Conservation (phyloP, 2,113 vertebrate genomes). For the Oryctolagus cuniculus region DNA sequence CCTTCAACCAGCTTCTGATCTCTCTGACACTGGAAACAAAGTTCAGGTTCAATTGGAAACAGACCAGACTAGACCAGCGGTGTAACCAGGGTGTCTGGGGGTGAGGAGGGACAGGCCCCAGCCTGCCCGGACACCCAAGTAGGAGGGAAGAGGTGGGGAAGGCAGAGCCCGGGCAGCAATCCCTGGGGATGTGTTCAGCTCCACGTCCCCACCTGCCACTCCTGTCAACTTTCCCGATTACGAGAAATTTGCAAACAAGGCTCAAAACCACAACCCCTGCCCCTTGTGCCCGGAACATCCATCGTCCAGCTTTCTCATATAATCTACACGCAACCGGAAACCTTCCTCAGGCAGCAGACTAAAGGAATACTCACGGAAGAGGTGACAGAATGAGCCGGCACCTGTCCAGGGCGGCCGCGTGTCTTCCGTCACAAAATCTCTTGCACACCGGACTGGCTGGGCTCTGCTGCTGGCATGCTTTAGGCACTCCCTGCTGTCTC, state of each 20-base stretch:
- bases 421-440: not conserved
- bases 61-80: not conserved
- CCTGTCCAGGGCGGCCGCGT: no score
- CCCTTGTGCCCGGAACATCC: no score
- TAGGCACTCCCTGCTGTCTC: not conserved
- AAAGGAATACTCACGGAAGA: not conserved
- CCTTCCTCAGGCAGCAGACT: not conserved
- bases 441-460: not conserved
- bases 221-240: not conserved
- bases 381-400: not conserved
- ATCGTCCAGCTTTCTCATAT: not conserved
- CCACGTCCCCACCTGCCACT: not conserved
- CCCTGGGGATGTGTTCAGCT: fast-evolving
- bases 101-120: not conserved
- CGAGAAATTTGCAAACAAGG: not conserved
- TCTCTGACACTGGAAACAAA: not conserved
- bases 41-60: not conserved
- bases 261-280: not conserved
- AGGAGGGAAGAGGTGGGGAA: not conserved
- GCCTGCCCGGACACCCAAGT: not conserved
- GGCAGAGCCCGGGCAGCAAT: not conserved
- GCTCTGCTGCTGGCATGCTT: not conserved
- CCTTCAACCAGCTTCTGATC: not conserved
- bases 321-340: not conserved
- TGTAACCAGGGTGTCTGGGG: not conserved